These are phyloP conservation scores for Drosophila monieri DNA, from an alignment of 2,888 invertebrate species.

Conservation along the genomic window DNA sequence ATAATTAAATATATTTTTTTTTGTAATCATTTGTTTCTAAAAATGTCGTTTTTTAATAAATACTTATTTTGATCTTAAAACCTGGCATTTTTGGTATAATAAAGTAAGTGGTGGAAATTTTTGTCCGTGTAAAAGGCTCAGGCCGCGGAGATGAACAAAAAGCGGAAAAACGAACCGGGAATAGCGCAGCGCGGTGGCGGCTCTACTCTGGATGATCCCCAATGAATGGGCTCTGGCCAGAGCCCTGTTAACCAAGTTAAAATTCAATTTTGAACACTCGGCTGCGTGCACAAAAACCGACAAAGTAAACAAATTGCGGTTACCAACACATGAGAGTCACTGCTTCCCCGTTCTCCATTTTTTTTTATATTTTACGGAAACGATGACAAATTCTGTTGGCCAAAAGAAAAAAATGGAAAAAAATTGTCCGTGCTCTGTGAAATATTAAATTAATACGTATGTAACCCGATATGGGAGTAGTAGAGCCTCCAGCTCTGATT, in stretches of 20 bases:
- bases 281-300: conserved; percentile 68
- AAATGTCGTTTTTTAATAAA: too few relatives aligned
- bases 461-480: conserved; percentile 44
- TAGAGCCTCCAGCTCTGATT: conserved; percentile 44
- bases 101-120: neutral
- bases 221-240: conserved; percentile 45
- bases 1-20: too few relatives aligned
- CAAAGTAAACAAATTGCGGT: conserved; percentile 73
- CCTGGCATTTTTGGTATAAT: neutral
- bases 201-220: conserved; percentile 34
- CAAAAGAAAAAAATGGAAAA: conserved; percentile 3
- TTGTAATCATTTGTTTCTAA: too few relatives aligned
- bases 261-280: conserved; percentile 72
- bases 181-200: conserved; percentile 14
- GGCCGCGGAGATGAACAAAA: conserved; percentile 27
- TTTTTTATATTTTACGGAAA: conserved; percentile 25
- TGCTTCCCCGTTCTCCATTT: conserved; percentile 11
- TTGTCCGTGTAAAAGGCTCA: conserved; percentile 1
- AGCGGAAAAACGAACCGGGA: conserved; percentile 33
- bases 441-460: conserved; percentile 60
- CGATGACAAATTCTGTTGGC: conserved; percentile 35
- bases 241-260: conserved; percentile 66
- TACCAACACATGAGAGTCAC: conserved; percentile 64
- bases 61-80: too few relatives aligned
- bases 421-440: conserved; percentile 32